Conservation (phyloP, 2,888 invertebrate species). For the Microplitis manilae region DNA sequence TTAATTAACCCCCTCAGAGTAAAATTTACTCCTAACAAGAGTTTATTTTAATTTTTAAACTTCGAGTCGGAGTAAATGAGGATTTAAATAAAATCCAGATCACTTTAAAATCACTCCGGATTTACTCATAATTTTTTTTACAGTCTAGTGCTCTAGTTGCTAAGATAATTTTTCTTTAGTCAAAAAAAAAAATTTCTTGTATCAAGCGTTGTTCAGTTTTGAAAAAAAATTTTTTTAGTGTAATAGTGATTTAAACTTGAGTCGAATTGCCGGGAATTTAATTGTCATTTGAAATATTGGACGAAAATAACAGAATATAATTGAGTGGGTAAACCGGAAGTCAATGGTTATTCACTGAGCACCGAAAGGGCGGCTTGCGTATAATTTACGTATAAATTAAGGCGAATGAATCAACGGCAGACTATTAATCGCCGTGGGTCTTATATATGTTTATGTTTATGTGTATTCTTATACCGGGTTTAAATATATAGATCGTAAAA, state of each 20-base stretch:
- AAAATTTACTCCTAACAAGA: too few relatives aligned
- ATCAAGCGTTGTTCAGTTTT: too few relatives aligned
- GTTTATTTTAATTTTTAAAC: too few relatives aligned
- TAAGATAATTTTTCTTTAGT: too few relatives aligned
- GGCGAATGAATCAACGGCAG: slow-evolving; percentile 67
- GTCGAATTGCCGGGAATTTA: not conserved
- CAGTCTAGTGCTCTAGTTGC: too few relatives aligned
- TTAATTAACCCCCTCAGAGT: too few relatives aligned
- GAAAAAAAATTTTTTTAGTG: too few relatives aligned
- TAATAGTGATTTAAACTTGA: not conserved
- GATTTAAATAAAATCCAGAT: too few relatives aligned
- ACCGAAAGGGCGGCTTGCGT: slow-evolving; percentile 65
- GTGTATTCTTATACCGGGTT: not conserved
- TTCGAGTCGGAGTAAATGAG: too few relatives aligned
- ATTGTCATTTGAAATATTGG: slow-evolving; percentile 5
- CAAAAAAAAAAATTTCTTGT: too few relatives aligned
- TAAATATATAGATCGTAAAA: not conserved
- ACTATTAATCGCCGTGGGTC: slow-evolving; percentile 63
- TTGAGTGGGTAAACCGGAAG: slow-evolving; percentile 62
- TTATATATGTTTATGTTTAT: slow-evolving; percentile 6
- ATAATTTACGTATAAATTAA: slow-evolving; percentile 69
- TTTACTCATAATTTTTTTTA: too few relatives aligned
- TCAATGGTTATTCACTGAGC: slow-evolving; percentile 68
- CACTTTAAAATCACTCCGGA: too few relatives aligned
- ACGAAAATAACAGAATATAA: slow-evolving; percentile 28